Evolutionary conservation across 2,888 invertebrate species (phyloP).

Genomic region (Ecdyonurus torrentis): DNA sequence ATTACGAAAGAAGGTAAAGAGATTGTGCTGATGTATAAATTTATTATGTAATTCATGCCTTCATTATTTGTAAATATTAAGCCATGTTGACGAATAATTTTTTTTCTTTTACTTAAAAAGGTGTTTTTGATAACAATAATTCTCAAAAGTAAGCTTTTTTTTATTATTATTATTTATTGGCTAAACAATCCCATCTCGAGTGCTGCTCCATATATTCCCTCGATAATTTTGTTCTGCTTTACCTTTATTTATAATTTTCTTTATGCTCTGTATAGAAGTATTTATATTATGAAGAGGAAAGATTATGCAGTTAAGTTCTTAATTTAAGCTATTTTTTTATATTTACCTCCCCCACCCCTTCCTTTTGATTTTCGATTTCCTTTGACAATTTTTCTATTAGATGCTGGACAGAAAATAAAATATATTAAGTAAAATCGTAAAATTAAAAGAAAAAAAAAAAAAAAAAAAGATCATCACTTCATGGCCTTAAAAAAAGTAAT

Average conservation of each 20-base stretch:
- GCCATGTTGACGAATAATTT: background rate
- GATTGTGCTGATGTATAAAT: background rate
- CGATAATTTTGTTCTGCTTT: background rate
- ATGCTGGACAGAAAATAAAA: background rate
- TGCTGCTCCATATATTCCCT: background rate
- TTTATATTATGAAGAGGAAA: background rate
- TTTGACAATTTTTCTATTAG: background rate
- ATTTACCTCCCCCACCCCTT: background rate
- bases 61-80: background rate
- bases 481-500: slow-evolving; percentile 2
- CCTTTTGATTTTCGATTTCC: background rate
- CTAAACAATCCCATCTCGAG: background rate
- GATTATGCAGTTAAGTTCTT: background rate
- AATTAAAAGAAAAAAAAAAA: background rate
- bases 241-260: background rate
- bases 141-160: too few relatives aligned
- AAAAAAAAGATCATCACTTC: slow-evolving; percentile 1
- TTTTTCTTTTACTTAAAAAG: background rate
- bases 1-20: background rate
- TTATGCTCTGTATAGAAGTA: background rate
- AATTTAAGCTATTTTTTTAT: background rate
- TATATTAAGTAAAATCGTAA: background rate
- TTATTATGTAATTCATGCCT: background rate
- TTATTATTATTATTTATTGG: too few relatives aligned
- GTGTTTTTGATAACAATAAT: background rate